Percentiles rank a stretch among this genome's conserved stretches.
Evolutionary conservation across 1,140 invertebrate species (phyloP).

Genomic region (Euborellia annulipes): DNA sequence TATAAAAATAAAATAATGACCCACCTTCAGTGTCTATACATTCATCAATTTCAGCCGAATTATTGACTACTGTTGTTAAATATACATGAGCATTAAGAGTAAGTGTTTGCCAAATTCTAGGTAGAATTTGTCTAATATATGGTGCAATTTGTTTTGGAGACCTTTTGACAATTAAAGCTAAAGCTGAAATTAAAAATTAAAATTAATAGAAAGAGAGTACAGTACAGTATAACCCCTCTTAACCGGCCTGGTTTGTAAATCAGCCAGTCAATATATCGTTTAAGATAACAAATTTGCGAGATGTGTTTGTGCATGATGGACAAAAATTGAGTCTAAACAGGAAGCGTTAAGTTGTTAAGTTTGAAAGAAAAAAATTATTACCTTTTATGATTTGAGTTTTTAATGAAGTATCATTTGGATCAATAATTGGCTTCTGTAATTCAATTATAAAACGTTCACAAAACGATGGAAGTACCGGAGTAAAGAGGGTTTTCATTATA

Average conservation of each 20-base stretch:
- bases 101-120: conserved; percentile 53
- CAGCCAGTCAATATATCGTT: too few species aligned
- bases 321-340: too few species aligned
- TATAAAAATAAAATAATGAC: conserved; percentile 9
- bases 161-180: conserved; percentile 44
- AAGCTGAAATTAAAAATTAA: conserved; percentile 32
- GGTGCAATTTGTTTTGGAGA: conserved; percentile 47
- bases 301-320: too few species aligned
- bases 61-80: conserved; percentile 41
- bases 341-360: too few species aligned
- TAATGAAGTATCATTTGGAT: conserved; percentile 44
- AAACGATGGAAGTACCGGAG: conserved; percentile 51
- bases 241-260: too few species aligned
- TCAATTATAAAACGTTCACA: conserved; percentile 50
- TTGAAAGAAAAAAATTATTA: too few species aligned
- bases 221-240: too few species aligned
- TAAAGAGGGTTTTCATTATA: conserved; percentile 39
- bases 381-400: conserved; percentile 59
- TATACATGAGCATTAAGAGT: conserved; percentile 51
- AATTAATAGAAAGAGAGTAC: conserved; percentile 1
- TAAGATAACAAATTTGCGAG: too few species aligned
- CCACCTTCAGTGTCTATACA: conserved; percentile 38
- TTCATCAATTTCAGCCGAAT: conserved; percentile 31
- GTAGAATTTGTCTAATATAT: conserved; percentile 47
- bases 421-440: conserved; percentile 39